Conservation (phyloP, 1,140 invertebrate species). For the Brachionus rubens region DNA sequence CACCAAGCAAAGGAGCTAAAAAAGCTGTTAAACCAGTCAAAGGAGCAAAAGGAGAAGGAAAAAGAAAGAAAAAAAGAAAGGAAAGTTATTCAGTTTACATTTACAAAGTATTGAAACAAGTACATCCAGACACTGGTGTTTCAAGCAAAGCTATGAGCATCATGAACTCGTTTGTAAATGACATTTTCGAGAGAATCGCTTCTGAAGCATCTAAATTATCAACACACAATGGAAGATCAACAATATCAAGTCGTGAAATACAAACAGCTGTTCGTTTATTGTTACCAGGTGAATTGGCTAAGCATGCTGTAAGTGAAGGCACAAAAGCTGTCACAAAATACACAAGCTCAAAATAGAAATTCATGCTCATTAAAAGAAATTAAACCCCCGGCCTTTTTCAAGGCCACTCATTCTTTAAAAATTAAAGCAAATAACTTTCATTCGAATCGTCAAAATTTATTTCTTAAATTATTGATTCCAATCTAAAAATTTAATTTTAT, state of each 20-base stretch:
- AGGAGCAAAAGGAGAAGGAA: conserved; percentile 39
- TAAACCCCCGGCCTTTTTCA: too few relatives aligned
- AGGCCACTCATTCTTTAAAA: too few relatives aligned
- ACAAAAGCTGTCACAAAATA: too few relatives aligned
- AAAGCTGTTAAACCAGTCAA: conserved; percentile 33
- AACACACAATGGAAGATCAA: conserved; percentile 70
- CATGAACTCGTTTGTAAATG: conserved; percentile 69
- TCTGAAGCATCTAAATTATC: conserved; percentile 69
- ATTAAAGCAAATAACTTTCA: too few relatives aligned
- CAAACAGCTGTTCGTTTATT: conserved; percentile 67
- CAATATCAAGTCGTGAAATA: conserved; percentile 65
- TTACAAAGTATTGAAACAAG: conserved; percentile 59
- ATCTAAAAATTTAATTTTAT: too few relatives aligned
- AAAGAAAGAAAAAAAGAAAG: conserved; percentile 16
- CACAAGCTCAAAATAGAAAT: too few relatives aligned
- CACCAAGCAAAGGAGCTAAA: conserved; percentile 41
- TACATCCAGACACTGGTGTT: conserved; percentile 62
- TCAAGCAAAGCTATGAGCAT: conserved; percentile 66
- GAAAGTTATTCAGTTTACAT: conserved; percentile 50
- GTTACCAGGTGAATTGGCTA: conserved; percentile 66
- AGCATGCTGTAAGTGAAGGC: conserved; percentile 67
- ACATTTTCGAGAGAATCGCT: conserved; percentile 70
- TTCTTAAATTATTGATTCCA: too few relatives aligned
- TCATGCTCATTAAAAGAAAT: too few relatives aligned
- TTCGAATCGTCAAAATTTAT: too few relatives aligned